phyloP scores from a whole-genome alignment of 2,888 invertebrate species.

The Sinohyriopsis cumingii region DNA sequence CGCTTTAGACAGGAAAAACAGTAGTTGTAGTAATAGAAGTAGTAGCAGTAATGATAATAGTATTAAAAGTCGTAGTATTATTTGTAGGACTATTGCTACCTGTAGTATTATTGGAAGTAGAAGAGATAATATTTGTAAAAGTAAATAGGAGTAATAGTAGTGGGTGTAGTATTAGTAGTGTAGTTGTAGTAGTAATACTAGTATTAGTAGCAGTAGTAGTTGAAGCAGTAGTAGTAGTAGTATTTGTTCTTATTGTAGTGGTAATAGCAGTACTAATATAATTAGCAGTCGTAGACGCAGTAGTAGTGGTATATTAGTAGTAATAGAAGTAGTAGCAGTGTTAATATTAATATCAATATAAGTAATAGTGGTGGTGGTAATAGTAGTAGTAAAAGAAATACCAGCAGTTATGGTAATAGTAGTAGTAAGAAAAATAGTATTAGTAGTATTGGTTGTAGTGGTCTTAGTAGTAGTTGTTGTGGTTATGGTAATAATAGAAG shows the following conservation, averaged over 20 bases:
- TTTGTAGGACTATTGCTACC: background rate
- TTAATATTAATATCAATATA: slow-evolving; percentile 7
- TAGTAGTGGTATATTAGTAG: slow-evolving; percentile 7
- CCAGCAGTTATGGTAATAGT: slow-evolving; percentile 22
- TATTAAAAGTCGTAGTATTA: slow-evolving; percentile 16
- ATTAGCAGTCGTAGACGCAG: slow-evolving; percentile 12
- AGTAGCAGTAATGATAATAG: slow-evolving; percentile 18
- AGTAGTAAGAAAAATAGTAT: slow-evolving; percentile 26
- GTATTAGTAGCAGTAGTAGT: slow-evolving; percentile 13
- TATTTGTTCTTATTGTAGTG: slow-evolving; percentile 10
- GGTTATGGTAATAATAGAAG: slow-evolving; percentile 6
- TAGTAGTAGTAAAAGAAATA: slow-evolving; percentile 23
- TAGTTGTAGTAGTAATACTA: slow-evolving; percentile 16
- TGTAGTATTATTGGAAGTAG: background rate
- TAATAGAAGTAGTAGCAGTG: slow-evolving; percentile 10
- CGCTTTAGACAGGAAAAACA: no score
- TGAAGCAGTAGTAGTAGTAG: slow-evolving; percentile 15
- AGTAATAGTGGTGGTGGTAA: slow-evolving; percentile 14
- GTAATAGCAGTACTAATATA: slow-evolving; percentile 2
- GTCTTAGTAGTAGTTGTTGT: slow-evolving; percentile 15
- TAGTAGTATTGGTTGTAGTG: slow-evolving; percentile 24
- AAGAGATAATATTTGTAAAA: background rate
- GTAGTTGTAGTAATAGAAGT: no score
- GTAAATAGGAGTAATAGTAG: background rate
- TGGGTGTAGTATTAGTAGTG: slow-evolving; percentile 14